These are phyloP conservation scores for Bilobella aurantiaca DNA, from an alignment of 1,140 invertebrate genomes.

Conservation along the genomic window DNA sequence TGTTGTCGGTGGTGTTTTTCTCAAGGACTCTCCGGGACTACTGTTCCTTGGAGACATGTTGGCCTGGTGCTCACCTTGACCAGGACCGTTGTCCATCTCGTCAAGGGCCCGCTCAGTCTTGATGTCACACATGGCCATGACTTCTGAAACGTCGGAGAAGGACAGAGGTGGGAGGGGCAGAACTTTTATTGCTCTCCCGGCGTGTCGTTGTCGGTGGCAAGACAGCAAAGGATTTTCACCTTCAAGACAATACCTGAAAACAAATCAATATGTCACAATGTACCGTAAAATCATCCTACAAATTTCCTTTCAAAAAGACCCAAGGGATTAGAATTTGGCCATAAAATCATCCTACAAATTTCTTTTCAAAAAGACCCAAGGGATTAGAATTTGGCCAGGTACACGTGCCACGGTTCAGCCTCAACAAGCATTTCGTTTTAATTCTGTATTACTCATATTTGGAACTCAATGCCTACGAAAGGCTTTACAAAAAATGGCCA, in stretches of 20 bases:
- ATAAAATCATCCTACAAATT: too few relatives aligned
- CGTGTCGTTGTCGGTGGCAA: background rate
- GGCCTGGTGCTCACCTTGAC: background rate
- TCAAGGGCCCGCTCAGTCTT: background rate
- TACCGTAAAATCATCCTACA: too few relatives aligned
- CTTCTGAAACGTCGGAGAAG: background rate
- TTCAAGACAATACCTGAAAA: background rate
- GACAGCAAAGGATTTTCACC: background rate
- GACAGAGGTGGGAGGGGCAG: background rate
- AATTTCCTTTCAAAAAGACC: too few relatives aligned
- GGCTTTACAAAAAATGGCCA: too few relatives aligned
- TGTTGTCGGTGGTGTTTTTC: conserved; percentile 2
- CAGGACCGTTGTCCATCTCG: background rate
- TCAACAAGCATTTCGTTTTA: too few relatives aligned
- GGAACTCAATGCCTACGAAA: too few relatives aligned
- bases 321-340: too few relatives aligned
- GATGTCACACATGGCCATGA: conserved; percentile 2
- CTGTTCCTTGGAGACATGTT: background rate
- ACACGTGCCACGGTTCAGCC: too few relatives aligned
- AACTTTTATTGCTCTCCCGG: conserved; percentile 1
- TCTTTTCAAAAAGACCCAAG: too few relatives aligned
- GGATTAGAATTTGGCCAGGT: too few relatives aligned
- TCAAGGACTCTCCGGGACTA: background rate
- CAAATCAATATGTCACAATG: too few relatives aligned
- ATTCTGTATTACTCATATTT: too few relatives aligned